Conservation (phyloP, 2,797 vertebrate genomes). For the Sebastes iracundus region DNA sequence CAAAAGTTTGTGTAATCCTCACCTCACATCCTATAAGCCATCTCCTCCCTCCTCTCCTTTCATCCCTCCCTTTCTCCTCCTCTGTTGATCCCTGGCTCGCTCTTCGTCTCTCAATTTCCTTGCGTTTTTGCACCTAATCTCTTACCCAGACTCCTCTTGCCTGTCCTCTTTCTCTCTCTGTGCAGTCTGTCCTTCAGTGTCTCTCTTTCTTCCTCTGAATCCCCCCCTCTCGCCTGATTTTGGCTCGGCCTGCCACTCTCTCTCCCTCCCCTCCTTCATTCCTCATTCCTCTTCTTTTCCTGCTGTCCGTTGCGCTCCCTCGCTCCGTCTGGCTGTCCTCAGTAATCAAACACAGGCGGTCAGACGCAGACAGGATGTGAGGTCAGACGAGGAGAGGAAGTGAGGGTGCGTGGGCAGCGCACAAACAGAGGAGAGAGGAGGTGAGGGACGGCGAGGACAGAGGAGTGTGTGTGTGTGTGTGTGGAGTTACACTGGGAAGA, state of each 20-base stretch:
- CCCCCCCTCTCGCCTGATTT: conserved; percentile 29
- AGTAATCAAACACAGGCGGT: conserved; percentile 70
- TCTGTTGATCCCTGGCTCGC: conserved; percentile 50
- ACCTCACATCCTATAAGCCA: conserved; percentile 56
- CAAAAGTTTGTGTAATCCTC: conserved; percentile 74
- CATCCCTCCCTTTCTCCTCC: conserved; percentile 47
- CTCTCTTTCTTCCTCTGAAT: conserved; percentile 48
- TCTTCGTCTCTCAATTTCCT: conserved; percentile 68
- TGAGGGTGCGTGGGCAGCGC: conserved; percentile 61
- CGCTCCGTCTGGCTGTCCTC: conserved; percentile 61
- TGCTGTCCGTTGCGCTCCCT: conserved; percentile 46
- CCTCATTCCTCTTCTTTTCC: conserved; percentile 42
- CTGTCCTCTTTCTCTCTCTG: conserved; percentile 21
- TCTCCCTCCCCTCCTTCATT: neutral
- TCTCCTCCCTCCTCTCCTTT: conserved; percentile 45
- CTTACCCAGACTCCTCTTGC: conserved; percentile 53
- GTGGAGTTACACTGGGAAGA: conserved; percentile 37
- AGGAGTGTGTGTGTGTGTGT: conserved; percentile 1
- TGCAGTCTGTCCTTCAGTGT: conserved; percentile 45
- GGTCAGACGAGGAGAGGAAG: conserved; percentile 72
- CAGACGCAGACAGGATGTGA: conserved; percentile 73
- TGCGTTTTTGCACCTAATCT: conserved; percentile 66
- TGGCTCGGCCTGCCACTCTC: neutral
- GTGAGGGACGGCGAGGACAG: conserved; percentile 33
- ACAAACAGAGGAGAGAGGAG: conserved; percentile 54